phyloP scores from a whole-genome alignment of 1,140 invertebrate genomes.

The Danaus melanippus region DNA sequence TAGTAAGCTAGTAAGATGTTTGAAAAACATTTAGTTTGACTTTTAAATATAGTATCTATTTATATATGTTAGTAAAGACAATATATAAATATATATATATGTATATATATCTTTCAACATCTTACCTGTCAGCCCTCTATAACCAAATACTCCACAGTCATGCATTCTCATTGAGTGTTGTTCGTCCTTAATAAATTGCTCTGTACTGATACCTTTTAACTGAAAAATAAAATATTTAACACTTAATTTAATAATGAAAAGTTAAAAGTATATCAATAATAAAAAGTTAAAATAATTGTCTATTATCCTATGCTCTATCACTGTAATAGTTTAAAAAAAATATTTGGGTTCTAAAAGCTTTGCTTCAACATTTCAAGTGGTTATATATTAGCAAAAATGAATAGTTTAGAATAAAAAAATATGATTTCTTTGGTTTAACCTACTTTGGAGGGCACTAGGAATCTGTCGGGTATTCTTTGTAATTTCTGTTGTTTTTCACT shows the following conservation, averaged over 20 bases:
- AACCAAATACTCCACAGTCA: conserved; percentile 69
- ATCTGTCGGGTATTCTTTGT: conserved; percentile 78
- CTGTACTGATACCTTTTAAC: conserved; percentile 69
- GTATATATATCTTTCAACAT: conserved; percentile 10
- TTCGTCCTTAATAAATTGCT: conserved; percentile 70
- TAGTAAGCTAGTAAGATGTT: no score
- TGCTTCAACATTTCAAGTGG: no score
- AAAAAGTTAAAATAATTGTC: no score
- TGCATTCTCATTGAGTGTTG: conserved; percentile 70
- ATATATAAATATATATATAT: conserved; percentile 2
- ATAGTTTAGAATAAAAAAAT: not conserved
- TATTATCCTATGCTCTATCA: no score
- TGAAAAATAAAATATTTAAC: conserved; percentile 31
- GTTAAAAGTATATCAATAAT: no score
- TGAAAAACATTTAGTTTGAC: not conserved
- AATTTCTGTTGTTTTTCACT: conserved; percentile 71
- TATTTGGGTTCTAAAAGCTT: no score
- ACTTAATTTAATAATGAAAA: no score
- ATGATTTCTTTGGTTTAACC: conserved; percentile 11
- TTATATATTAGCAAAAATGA: not conserved
- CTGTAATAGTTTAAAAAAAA: no score
- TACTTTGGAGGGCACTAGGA: conserved; percentile 67
- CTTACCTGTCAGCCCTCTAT: conserved; percentile 67
- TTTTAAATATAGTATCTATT: not conserved
- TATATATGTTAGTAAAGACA: conserved; percentile 1